Evolutionary conservation across 2,888 invertebrate genomes (phyloP).

Genomic region (Caenorhabditis drosophilae): DNA sequence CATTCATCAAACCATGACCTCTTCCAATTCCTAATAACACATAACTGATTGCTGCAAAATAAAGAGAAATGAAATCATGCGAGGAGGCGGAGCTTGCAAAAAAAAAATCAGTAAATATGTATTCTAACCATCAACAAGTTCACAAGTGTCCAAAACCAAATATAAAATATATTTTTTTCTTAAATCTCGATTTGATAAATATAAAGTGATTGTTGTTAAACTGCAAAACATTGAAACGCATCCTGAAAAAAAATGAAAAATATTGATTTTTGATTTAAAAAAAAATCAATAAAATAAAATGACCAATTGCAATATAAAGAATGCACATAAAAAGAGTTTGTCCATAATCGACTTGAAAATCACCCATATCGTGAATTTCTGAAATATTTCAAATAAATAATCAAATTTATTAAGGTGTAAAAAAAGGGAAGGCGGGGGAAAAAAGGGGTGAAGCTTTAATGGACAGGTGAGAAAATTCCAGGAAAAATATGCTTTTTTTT

Average conservation of each 20-base stretch:
- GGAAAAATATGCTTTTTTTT: no score
- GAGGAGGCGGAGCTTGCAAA: no score
- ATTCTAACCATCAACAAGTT: conserved; percentile 49
- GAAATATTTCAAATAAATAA: neutral
- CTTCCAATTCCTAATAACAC: conserved; percentile 41
- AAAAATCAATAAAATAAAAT: no score
- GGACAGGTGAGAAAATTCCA: no score
- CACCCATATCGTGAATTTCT: conserved; percentile 20
- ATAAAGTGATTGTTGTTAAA: conserved; percentile 41
- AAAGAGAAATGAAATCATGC: no score
- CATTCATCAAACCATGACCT: conserved; percentile 29
- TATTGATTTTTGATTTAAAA: no score
- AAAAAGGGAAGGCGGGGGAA: no score
- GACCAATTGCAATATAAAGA: conserved; percentile 48
- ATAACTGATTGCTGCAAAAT: conserved; percentile 36
- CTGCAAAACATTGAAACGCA: conserved; percentile 37
- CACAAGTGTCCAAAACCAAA: conserved; percentile 51
- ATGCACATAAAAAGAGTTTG: conserved; percentile 54
- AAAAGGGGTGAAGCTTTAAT: no score
- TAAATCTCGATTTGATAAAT: conserved; percentile 38
- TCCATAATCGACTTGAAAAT: conserved; percentile 36
- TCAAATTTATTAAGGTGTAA: neutral
- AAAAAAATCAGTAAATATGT: no score
- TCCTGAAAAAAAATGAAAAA: conserved; percentile 37
- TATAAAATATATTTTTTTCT: conserved; percentile 49